These are phyloP conservation scores for Hyposmocoma kahamanoa DNA, from an alignment of 1,140 invertebrate species.

Conservation along the genomic window DNA sequence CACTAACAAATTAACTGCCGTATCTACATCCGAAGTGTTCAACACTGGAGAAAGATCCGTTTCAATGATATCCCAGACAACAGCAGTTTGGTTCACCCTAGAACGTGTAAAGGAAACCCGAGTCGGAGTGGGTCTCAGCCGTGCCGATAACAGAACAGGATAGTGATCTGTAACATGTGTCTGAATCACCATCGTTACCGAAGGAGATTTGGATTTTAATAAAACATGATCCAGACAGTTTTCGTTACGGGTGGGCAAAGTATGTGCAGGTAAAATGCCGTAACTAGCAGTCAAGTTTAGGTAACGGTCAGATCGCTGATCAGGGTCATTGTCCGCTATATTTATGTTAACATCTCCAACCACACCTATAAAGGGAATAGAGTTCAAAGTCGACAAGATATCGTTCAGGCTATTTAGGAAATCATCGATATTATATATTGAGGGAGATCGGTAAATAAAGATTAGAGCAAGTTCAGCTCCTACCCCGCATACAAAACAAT, in stretches of 20 bases:
- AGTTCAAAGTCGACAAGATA: background rate
- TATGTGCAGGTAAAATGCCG: slow-evolving; percentile 10
- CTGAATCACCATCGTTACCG: background rate
- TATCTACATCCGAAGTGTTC: background rate
- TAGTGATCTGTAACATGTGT: slow-evolving; percentile 5
- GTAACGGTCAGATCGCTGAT: background rate
- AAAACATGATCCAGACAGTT: slow-evolving; percentile 8
- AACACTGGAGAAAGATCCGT: background rate
- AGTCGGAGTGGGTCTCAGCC: background rate
- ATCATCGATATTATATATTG: background rate
- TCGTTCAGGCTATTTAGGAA: slow-evolving; percentile 6
- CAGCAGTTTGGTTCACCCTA: background rate
- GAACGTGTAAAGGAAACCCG: too few relatives aligned
- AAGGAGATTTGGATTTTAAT: background rate
- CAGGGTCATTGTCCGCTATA: background rate
- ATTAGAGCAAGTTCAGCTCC: slow-evolving; percentile 4
- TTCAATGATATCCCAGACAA: background rate
- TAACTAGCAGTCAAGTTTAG: slow-evolving; percentile 6
- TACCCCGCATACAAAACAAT: background rate
- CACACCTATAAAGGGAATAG: slow-evolving; percentile 1
- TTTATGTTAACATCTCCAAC: slow-evolving; percentile 10
- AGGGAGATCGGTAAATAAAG: slow-evolving; percentile 6
- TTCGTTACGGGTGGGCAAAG: background rate
- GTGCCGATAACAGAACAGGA: background rate
- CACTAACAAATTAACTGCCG: background rate